Conservation (phyloP, 2,888 invertebrate genomes). For the Dione vanillae region DNA sequence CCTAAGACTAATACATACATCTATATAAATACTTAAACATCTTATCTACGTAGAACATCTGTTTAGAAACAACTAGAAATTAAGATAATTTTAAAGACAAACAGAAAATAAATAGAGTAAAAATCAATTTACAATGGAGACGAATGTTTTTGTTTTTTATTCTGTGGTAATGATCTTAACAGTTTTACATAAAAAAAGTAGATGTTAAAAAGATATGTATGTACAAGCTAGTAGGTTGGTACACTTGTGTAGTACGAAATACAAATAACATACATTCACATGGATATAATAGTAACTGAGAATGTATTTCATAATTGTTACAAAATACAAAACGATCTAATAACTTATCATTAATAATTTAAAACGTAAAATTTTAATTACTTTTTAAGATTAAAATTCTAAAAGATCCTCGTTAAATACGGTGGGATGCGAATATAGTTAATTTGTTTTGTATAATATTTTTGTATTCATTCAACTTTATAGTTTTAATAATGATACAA, state of each 20-base stretch:
- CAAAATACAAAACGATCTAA: background rate
- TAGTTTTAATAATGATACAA: background rate
- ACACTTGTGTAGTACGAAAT: background rate
- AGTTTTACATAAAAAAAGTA: background rate
- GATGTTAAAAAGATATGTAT: background rate
- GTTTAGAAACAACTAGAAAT: background rate
- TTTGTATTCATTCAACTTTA: background rate
- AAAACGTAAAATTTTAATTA: too few species aligned
- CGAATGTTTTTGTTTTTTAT: background rate
- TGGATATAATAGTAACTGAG: background rate
- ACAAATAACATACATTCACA: background rate
- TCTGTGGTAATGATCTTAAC: background rate
- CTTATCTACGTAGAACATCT: background rate
- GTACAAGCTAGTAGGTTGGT: background rate
- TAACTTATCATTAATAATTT: background rate
- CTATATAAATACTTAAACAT: slow-evolving; percentile 2
- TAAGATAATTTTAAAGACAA: background rate
- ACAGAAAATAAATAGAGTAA: background rate
- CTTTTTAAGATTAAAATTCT: background rate
- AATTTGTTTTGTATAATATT: background rate
- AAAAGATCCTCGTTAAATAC: background rate
- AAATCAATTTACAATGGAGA: background rate
- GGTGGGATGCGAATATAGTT: slow-evolving; percentile 1
- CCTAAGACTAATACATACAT: slow-evolving; percentile 16
- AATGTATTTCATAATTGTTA: background rate